These are phyloP conservation scores for Augiades crinisus DNA, from an alignment of 2,888 invertebrate genomes.

Conservation along the genomic window DNA sequence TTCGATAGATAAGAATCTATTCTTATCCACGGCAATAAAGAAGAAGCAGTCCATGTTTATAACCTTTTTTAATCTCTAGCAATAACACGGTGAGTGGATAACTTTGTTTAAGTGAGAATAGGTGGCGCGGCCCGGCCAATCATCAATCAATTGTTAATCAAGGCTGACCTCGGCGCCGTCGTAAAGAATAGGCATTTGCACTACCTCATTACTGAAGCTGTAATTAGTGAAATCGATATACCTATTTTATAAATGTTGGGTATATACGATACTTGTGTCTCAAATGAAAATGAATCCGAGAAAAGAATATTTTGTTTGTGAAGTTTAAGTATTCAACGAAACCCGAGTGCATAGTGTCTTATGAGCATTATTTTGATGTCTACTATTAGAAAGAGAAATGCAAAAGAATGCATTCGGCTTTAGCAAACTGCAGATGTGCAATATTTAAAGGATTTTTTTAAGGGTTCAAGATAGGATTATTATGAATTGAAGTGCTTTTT, in stretches of 20 bases:
- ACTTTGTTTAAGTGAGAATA: constrained; percentile 20
- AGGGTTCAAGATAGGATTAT: no score
- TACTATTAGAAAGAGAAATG: no score
- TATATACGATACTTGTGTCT: constrained; percentile 16
- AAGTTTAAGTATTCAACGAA: constrained; percentile 8
- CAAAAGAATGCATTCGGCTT: no score
- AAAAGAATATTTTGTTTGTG: constrained; percentile 6
- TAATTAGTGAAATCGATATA: constrained; percentile 26
- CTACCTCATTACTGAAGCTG: constrained; percentile 22
- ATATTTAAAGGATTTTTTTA: no score
- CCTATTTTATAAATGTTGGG: constrained; percentile 15
- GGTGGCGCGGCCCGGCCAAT: constrained; percentile 28
- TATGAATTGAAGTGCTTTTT: no score
- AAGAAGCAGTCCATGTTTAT: no score
- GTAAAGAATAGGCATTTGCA: constrained; percentile 24
- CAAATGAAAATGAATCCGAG: constrained; percentile 11
- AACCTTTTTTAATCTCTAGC: constrained; percentile 8
- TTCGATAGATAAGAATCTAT: no score
- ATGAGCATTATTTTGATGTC: no score
- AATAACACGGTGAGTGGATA: constrained; percentile 16
- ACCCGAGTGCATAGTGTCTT: not conserved
- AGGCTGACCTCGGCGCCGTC: constrained; percentile 38
- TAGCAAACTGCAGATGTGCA: no score
- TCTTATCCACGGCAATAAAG: no score
- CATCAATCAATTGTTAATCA: constrained; percentile 33